Evolutionary conservation across 2,888 invertebrate genomes (phyloP).

Genomic region (Glomeris marginata): DNA sequence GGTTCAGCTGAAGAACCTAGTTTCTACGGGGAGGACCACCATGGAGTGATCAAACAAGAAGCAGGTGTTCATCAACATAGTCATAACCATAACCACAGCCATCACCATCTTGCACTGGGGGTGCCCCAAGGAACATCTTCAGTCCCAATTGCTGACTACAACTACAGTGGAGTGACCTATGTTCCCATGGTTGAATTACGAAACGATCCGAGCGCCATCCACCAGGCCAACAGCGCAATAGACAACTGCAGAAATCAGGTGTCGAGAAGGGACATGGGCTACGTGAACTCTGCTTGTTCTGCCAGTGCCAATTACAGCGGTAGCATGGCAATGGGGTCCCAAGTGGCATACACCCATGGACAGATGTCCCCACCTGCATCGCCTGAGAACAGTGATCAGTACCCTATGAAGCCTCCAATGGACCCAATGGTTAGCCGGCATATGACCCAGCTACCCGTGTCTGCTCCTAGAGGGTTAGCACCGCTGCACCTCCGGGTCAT

Average conservation of each 20-base stretch:
- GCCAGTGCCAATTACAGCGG: slow-evolving; percentile 20
- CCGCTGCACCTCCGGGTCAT: slow-evolving; percentile 12
- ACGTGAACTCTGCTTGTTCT: background rate
- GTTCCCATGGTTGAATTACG: slow-evolving; percentile 6
- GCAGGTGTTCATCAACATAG: slow-evolving; percentile 1
- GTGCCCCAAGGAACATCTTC: too few species aligned
- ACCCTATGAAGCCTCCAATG: slow-evolving; percentile 13
- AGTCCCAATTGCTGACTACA: background rate
- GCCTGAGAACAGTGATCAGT: slow-evolving; percentile 27
- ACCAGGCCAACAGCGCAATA: background rate
- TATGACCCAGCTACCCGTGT: slow-evolving; percentile 23
- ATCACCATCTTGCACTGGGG: too few species aligned
- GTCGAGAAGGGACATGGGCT: background rate
- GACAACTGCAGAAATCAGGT: background rate
- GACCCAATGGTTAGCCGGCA: slow-evolving; percentile 20
- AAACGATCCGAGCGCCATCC: background rate
- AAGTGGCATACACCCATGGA: slow-evolving; percentile 20
- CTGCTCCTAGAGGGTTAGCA: slow-evolving; percentile 1
- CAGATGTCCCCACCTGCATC: slow-evolving; percentile 35
- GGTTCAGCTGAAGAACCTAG: slow-evolving; percentile 9
- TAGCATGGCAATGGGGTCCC: slow-evolving; percentile 26
- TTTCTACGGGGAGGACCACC: slow-evolving; percentile 6
- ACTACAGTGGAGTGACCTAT: background rate
- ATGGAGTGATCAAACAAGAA: too few species aligned
- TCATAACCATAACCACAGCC: background rate